Evolutionary conservation across 1,140 invertebrate genomes (phyloP), one percentile per base, ranked within the genome.

Genomic region (Sitobion miscanthi): DNA sequence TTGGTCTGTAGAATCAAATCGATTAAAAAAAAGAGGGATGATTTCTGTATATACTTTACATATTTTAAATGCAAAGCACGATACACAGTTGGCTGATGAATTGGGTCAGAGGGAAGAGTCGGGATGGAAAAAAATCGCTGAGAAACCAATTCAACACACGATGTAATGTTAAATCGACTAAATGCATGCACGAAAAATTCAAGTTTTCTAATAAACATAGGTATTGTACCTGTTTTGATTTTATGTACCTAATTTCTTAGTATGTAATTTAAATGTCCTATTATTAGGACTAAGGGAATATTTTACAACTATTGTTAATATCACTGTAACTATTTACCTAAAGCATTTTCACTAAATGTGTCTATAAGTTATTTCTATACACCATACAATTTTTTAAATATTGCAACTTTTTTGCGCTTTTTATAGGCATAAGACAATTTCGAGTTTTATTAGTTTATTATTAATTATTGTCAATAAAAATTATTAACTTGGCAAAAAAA

Each of bases 81-180:
- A 42, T 93, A 93, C 82, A 92, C n/a, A 86, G 69, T 93, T 93
- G 82, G 49, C 47, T 57, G 91, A 85, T 93, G 82, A 93, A 93
- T 30, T 93, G 91, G 91, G 82, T 93, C 91, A 93, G 47, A 91
- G 30, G 20, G 17, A 38, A 9, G 35, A 93, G 35, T 52, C 25
- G 6, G 77, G 30, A 54, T 85, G 35, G 54, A 86, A 86, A 85
- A 93, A 86, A 42, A 93, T 86, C 25, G n/a, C 25, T 86, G 25
- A 85, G 14, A 93, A 86, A 86, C 77, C 91, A 93, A 93, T 93
- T 85, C 49, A 57, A 21, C 35, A 69, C 57, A 86, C 20, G 17
- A 69, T 69, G 82, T 54, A 45, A 6, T 93, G 49, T 93, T 86
- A 38, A 93, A 93, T 93, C 82, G 82, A 86, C 91, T 49, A 57